Evolutionary conservation across 2,888 invertebrate species (phyloP), one percentile per base, ranked within the genome.

Genomic region (Cremastinae sp.): DNA sequence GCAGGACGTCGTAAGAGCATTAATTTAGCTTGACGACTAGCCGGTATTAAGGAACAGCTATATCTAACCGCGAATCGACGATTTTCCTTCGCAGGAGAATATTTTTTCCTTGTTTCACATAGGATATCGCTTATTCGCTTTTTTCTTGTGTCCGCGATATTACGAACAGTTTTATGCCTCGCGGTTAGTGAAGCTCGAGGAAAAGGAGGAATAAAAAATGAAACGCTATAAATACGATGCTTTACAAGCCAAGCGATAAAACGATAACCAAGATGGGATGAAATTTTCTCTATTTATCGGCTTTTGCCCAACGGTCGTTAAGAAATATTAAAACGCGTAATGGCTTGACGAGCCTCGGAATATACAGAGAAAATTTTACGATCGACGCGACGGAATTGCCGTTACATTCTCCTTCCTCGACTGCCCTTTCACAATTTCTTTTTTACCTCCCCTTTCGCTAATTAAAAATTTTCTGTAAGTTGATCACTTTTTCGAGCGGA

Each of bases 241-340:
- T 68, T 72, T 45, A 58, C 75, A 51, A 68, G 58, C 22, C 49
- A 5, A 28, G 18, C 49, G 18, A 36, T 53, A 34, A 34, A 16
- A 43, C 73, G 73, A 56, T 69, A 68, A 74, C 53, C 34, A 54
- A 34, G 70, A 59, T 62, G 51, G 49, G 69, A 80, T 80, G 74
- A 79, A 77, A 80, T 79, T 77, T 79, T 78, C 79, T 77, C 66
- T 68, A 77, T 77, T 80, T 77, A 80, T 80, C 77, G 64, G 38
- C 58, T 53, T 53, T 73, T 64, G 59, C 64, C 16, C 20, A 28
- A 34, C 53, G 75, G 69, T 73, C 75, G 73, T 80, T 80, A 80
- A 80, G 75, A 77, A 78, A 80, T 78, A 80, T 80, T 78, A 77
- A 74, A 75, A 78, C 59, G 45, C 59, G 53, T 69, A 64, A 69